phyloP scores from a whole-genome alignment of 2,113 vertebrate genomes.

The Columba janthina region DNA sequence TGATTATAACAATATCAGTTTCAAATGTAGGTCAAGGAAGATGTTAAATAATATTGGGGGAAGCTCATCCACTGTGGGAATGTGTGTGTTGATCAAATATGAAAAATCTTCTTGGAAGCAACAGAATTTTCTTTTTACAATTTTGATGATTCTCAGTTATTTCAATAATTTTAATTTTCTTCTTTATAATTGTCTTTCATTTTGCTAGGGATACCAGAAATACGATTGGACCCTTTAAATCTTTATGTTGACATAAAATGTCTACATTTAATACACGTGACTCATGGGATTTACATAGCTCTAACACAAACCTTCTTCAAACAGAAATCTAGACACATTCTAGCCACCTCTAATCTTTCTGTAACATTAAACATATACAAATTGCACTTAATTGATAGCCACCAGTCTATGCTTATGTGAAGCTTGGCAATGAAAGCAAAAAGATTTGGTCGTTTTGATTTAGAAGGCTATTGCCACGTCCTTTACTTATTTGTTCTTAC shows the following conservation, averaged over 20 bases:
- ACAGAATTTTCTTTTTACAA: neutral
- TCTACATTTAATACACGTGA: neutral
- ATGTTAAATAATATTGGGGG: neutral
- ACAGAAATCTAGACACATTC: neutral
- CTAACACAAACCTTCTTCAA: neutral
- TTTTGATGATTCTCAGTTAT: neutral
- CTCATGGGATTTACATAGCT: neutral
- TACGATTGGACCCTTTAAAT: neutral
- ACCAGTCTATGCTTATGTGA: neutral
- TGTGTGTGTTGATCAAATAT: neutral
- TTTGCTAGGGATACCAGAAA: neutral
- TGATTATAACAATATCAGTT: constrained; percentile 9
- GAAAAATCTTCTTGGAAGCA: neutral
- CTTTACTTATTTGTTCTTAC: neutral
- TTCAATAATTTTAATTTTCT: neutral
- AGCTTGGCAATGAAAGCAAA: neutral
- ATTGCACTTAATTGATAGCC: neutral
- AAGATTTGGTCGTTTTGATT: neutral
- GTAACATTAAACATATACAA: neutral
- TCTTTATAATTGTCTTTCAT: neutral
- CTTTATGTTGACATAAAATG: neutral
- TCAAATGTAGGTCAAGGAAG: constrained; percentile 59
- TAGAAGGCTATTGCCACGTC: neutral
- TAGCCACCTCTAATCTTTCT: neutral
- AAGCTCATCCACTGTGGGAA: neutral